Evolutionary conservation across 2,888 invertebrate genomes (phyloP).

Genomic region (Pecten maximus): DNA sequence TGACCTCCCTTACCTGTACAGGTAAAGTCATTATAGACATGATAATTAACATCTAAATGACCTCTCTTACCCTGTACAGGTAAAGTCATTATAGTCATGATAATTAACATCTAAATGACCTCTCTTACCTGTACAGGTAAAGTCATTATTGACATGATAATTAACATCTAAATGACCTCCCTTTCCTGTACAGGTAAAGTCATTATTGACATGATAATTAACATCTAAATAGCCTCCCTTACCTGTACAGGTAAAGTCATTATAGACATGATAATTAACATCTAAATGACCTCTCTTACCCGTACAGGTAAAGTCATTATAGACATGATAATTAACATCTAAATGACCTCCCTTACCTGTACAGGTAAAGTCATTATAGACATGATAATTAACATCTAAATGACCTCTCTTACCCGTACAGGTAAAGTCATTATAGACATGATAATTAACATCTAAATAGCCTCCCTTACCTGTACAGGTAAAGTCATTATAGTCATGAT

Average conservation of each 20-base stretch:
- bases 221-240: neutral
- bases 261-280: neutral
- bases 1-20: neutral
- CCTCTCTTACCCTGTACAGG: no score
- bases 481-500: neutral
- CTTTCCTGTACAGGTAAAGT: neutral
- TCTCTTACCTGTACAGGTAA: neutral
- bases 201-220: neutral
- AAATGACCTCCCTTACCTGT: neutral
- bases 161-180: neutral
- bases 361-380: neutral
- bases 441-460: neutral
- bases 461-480: no score
- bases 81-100: neutral
- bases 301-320: neutral
- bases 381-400: neutral
- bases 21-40: neutral
- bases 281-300: no score
- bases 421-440: neutral
- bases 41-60: neutral
- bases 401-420: neutral
- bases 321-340: neutral
- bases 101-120: neutral
- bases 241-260: neutral
- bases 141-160: neutral